A percentile compares a stretch with the other conserved stretches of the same genome.
Evolutionary conservation across 1,140 invertebrate genomes (phyloP).

Genomic region (Drosophila lacertosa): DNA sequence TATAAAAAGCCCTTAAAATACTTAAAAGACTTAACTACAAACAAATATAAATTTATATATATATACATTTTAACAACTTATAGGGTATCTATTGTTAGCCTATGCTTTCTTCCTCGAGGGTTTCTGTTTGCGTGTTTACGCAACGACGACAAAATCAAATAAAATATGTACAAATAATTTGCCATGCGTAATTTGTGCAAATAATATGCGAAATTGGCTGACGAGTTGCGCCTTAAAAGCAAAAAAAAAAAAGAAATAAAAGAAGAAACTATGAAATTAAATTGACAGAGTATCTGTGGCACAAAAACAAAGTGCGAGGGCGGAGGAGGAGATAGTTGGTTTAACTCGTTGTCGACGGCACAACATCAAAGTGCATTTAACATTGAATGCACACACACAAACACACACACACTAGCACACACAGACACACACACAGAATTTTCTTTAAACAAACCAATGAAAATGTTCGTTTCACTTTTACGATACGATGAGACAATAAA

Average conservation of each 20-base stretch:
- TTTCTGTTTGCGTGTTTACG: constrained; percentile 64
- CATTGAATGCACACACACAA: constrained; percentile 46
- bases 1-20: no score
- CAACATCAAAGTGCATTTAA: constrained; percentile 67
- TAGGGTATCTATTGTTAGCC: constrained; percentile 3
- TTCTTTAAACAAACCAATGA: constrained; percentile 57
- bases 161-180: constrained; percentile 74
- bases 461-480: constrained; percentile 53
- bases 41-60: no score
- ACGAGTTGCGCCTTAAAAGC: constrained; percentile 23
- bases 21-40: no score
- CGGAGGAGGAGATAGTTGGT: constrained; percentile 6
- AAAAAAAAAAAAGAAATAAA: not conserved
- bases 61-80: not conserved
- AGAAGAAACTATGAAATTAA: not conserved
- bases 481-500: constrained; percentile 58
- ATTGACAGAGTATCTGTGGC: not conserved
- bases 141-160: constrained; percentile 61
- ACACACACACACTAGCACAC: not conserved
- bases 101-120: not conserved
- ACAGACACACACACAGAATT: not conserved
- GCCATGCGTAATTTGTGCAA: constrained; percentile 81
- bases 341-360: constrained; percentile 37
- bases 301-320: no score
- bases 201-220: constrained; percentile 76